Evolutionary conservation across 1,140 invertebrate species (phyloP), one percentile per base, ranked within the genome.

Genomic region (Dysdera silvatica): DNA sequence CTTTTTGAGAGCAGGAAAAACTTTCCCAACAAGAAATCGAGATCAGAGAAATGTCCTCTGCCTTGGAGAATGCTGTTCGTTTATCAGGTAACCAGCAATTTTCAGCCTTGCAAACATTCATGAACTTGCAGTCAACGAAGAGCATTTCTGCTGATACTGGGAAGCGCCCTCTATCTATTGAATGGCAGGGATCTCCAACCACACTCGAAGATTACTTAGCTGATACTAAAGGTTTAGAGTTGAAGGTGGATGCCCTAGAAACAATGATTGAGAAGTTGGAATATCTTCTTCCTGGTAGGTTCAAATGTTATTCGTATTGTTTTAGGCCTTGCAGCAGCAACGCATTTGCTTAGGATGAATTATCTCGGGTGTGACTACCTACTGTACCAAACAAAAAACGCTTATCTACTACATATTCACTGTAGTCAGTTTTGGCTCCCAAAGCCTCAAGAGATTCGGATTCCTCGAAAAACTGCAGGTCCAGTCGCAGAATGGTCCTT

Each of bases 21-120:
- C 60, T 54, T 26, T 26, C 40, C 5, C 35, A 45, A 3, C 51
- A 61, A 35, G 14, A 54, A 3, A 18, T 54, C 18, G 3, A 33
- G 23, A 55, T 61, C 7, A 43, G 29, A 23, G 8, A 29, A 6
- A 26, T 54, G 4, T 10, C n/a, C n/a, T n/a, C n/a, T n/a, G n/a
- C n/a, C n/a, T n/a, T 63, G 14, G 20, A 37, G 24, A 56, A 56
- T 32, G 61, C 61, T 16, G 61, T 63, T 23, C 43, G 52, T 8
- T 31, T 20, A 8, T 49, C 14, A 7, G 61, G 61, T 6, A 45
- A 56, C 32, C 61, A 63, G 18, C 7, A 16, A 12, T 55, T 63
- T 6, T 32, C 52, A 7, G 52, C 61, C 7, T 63, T 29, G 8
- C 61, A 63, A 14, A 20, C 23, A 6, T 63, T 63, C 26, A 20